Conservation (phyloP, 2,113 vertebrate species). For the Sminthopsis crassicaudata region DNA sequence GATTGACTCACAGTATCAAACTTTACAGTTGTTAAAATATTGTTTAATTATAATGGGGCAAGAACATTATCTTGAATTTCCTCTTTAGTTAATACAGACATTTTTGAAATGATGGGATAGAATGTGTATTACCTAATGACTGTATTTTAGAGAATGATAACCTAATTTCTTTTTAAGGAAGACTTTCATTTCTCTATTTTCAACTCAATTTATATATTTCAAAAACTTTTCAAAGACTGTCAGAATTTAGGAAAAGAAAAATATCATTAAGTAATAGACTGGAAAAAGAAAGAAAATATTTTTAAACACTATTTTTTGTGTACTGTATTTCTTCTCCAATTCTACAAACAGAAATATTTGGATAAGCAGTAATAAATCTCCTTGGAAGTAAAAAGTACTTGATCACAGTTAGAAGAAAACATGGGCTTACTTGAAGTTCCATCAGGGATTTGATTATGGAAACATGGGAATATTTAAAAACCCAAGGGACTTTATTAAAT, state of each 20-base stretch:
- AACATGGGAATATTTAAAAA: conserved; percentile 7
- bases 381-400: conserved; percentile 5
- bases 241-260: conserved; percentile 24
- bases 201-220: background rate
- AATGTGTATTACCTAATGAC: background rate
- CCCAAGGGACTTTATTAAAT: background rate
- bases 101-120: conserved; percentile 16
- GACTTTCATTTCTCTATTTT: conserved; percentile 8
- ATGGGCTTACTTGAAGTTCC: background rate
- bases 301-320: conserved; percentile 11
- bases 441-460: background rate
- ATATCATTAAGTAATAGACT: background rate
- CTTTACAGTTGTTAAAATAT: background rate
- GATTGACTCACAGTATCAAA: background rate
- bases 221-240: conserved; percentile 8
- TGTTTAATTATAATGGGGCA: background rate
- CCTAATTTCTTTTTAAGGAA: background rate
- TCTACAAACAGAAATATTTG: background rate
- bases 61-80: background rate
- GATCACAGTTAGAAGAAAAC: background rate
- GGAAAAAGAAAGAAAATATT: background rate
- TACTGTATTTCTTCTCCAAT: background rate
- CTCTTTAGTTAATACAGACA: background rate
- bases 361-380: conserved; percentile 3
- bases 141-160: background rate